These are phyloP conservation scores for Taxidea taxus DNA, from an alignment of 2,113 vertebrate species.

Conservation along the genomic window DNA sequence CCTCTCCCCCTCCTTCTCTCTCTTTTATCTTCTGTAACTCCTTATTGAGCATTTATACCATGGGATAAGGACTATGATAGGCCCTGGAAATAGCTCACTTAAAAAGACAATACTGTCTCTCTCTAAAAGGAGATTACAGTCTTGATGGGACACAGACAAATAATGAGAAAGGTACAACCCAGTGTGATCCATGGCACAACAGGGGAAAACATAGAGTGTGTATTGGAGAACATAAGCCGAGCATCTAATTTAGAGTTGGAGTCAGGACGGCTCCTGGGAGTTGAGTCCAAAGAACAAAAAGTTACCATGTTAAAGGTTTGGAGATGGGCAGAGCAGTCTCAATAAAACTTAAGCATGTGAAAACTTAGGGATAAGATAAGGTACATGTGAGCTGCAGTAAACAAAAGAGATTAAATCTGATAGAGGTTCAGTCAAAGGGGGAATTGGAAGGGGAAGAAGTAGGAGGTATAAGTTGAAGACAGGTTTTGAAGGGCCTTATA, in stretches of 20 bases:
- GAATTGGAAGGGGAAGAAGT: not conserved
- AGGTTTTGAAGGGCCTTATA: not conserved
- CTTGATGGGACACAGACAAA: not conserved
- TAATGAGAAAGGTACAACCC: not conserved
- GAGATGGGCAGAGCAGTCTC: not conserved
- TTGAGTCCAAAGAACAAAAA: not conserved
- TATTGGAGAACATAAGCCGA: not conserved
- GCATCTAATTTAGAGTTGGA: not conserved
- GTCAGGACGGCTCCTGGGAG: not conserved
- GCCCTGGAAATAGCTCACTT: not conserved
- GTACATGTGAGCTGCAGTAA: not conserved
- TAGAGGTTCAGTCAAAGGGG: not conserved
- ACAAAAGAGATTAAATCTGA: not conserved
- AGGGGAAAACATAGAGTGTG: not conserved
- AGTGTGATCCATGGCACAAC: not conserved
- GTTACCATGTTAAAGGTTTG: not conserved
- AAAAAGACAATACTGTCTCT: not conserved
- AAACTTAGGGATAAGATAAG: not conserved
- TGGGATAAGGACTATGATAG: not conserved
- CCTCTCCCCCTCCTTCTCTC: not conserved
- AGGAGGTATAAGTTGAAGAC: not conserved
- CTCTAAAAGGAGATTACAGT: not conserved
- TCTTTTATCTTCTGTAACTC: not conserved
- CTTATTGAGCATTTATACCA: not conserved
- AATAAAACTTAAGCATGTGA: not conserved